These are phyloP conservation scores for Augochlora pura DNA, from an alignment of 1,140 invertebrate species.

Conservation along the genomic window DNA sequence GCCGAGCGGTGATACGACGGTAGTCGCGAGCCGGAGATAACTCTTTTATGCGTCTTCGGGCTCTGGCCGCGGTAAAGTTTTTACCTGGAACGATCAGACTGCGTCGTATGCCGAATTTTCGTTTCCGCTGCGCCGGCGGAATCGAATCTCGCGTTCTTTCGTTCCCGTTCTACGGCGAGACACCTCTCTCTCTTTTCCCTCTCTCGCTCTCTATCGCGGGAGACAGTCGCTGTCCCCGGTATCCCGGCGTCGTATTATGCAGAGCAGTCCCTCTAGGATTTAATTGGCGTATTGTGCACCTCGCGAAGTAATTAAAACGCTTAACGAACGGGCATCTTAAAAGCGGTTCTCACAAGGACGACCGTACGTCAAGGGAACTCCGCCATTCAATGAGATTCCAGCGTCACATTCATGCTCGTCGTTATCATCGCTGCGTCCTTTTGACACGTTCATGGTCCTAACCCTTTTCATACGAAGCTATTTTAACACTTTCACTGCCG, in stretches of 20 bases:
- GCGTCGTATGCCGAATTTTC: conserved; percentile 16
- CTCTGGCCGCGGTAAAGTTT: conserved; percentile 57
- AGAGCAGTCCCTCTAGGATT: not conserved
- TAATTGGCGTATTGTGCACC: not conserved
- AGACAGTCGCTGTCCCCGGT: no score
- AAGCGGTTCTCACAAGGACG: no score
- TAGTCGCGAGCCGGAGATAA: conserved; percentile 62
- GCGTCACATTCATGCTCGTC: no score
- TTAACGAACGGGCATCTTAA: not conserved
- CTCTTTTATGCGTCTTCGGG: conserved; percentile 64
- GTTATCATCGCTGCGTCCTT: no score
- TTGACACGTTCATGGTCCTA: no score
- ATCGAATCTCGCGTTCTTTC: not conserved
- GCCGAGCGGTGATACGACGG: conserved; percentile 54
- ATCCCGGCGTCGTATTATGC: no score
- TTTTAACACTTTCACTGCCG: no score
- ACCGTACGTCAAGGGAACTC: no score
- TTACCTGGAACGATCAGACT: conserved; percentile 51
- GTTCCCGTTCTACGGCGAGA: not conserved
- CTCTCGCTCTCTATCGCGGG: no score
- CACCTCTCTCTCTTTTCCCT: not conserved
- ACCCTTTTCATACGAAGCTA: no score
- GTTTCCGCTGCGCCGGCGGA: not conserved
- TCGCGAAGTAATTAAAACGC: not conserved
- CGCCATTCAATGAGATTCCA: no score